Conservation (phyloP, 2,888 invertebrate species). For the Acanthopleura granulata region DNA sequence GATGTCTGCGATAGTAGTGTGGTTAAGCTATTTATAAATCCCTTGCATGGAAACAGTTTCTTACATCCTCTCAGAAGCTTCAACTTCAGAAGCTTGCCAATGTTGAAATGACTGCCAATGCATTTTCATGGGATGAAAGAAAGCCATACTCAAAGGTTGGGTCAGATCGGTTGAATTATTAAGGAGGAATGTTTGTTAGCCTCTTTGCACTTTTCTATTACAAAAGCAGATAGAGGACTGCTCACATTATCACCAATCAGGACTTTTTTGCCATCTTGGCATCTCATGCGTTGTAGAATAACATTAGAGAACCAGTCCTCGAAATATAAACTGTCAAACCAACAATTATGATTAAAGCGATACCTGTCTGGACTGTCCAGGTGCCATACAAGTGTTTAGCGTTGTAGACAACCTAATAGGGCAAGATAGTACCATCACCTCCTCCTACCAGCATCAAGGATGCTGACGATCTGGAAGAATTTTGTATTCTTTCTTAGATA, state of each 20-base stretch:
- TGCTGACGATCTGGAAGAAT: conserved; percentile 57
- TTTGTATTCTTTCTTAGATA: conserved; percentile 61
- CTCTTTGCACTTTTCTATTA: conserved; percentile 58
- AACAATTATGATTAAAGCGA: conserved; percentile 65
- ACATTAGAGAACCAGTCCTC: conserved; percentile 49
- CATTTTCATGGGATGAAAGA: conserved; percentile 31
- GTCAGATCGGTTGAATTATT: conserved; percentile 37
- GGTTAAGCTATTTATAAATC: no score
- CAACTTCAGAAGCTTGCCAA: background rate
- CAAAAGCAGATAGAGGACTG: conserved; percentile 36
- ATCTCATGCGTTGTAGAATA: conserved; percentile 45
- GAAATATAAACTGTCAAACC: conserved; percentile 55
- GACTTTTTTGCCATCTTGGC: conserved; percentile 54
- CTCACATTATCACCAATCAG: conserved; percentile 67
- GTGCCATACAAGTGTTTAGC: conserved; percentile 62
- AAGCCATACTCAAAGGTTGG: conserved; percentile 33
- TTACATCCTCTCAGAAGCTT: background rate
- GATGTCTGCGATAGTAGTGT: no score
- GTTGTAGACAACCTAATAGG: conserved; percentile 70
- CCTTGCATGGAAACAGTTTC: no score
- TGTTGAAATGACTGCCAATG: conserved; percentile 17
- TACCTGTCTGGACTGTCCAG: conserved; percentile 65
- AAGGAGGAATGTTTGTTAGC: conserved; percentile 46
- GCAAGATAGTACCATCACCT: conserved; percentile 63
- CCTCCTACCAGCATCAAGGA: conserved; percentile 66